Percentiles rank a stretch among this genome's conserved stretches.
Conservation (phyloP, 2,797 vertebrate species). For the Trachurus trachurus region DNA sequence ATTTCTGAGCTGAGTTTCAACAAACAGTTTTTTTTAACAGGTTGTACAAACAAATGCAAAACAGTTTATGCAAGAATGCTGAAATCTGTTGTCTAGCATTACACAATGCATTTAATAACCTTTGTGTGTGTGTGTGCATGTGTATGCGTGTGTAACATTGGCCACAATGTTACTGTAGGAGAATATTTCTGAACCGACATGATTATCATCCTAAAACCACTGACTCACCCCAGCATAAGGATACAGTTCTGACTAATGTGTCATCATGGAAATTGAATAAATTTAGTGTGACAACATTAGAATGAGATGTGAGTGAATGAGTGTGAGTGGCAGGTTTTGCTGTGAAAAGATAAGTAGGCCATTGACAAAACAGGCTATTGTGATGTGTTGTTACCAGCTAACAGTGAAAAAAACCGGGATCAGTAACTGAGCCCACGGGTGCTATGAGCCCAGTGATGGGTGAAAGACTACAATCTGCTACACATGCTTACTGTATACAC, state of each 20-base stretch:
- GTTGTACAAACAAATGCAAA: neutral
- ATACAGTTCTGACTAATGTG: neutral
- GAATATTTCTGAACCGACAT: conserved; percentile 9
- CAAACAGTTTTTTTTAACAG: neutral
- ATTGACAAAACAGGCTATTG: conserved; percentile 36
- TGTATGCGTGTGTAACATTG: no score
- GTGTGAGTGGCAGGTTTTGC: conserved; percentile 15
- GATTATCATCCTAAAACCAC: neutral
- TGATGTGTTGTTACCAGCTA: conserved; percentile 42
- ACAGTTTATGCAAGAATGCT: no score
- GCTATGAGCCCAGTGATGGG: conserved; percentile 57
- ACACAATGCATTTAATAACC: neutral
- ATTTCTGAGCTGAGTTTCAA: neutral
- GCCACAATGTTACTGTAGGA: neutral
- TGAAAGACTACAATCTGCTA: conserved; percentile 62
- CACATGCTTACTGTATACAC: conserved; percentile 16
- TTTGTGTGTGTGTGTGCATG: neutral
- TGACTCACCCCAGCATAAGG: conserved; percentile 6
- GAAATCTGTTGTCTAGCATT: no score
- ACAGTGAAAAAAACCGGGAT: conserved; percentile 52
- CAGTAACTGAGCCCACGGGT: conserved; percentile 62
- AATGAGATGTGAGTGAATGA: neutral
- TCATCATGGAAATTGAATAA: conserved; percentile 13
- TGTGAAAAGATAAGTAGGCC: conserved; percentile 10
- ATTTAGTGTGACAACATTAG: neutral